Base-by-base conservation (phyloP, 2,797 vertebrate genomes). In the Momotus momota region DNA sequence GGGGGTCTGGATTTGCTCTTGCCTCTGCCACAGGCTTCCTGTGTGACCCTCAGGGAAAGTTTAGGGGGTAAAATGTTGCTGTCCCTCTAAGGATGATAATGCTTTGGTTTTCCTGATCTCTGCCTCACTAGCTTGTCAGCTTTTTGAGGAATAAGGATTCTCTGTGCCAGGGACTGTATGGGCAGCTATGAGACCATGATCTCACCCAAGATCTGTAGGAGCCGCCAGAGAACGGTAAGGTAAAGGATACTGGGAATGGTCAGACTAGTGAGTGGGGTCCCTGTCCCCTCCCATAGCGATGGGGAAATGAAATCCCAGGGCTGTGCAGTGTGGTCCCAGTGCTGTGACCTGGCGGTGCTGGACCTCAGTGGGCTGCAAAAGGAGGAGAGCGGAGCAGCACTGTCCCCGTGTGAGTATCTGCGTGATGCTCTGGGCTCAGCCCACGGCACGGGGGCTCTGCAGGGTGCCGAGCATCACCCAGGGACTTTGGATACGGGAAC, bases 261-360 rank as follows among this genome's bases (percentile, higher is more conserved):
- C 51, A 54, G 57, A 58, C 0, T 7, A 25, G 49, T 0, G 0
- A 15, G 25, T 12, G 77, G 57, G 51, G 20, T 75, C 3, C 0
- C 26, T 12, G n/a, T 10, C 7, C 17, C 16, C 35, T n/a, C 9
- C 8, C 3, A 16, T 26, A 38, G 11, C 25, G 45, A 6, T 2
- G 21, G 33, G 78, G 49, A 43, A 29, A 23, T 1, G 12, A 62
- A 81, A 62, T 29, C 62, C 52, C n/a, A 40, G 9, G 26, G 35
- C 33, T 54, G 40, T 12, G 21, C 7, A 25, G 40, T 1, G 17
- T 22, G 66, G 29, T 51, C n/a, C 25, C 14, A 6, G 40, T 6
- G 15, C 3, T 0, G 27, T 38, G 64, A 45, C 52, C 23, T 40
- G 75, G 55, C 20, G 10, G 17, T 2, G 19, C 69, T 11, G 57